Base-by-base conservation (phyloP, 2,797 vertebrate species). In the Rhyacichthys aspro region DNA sequence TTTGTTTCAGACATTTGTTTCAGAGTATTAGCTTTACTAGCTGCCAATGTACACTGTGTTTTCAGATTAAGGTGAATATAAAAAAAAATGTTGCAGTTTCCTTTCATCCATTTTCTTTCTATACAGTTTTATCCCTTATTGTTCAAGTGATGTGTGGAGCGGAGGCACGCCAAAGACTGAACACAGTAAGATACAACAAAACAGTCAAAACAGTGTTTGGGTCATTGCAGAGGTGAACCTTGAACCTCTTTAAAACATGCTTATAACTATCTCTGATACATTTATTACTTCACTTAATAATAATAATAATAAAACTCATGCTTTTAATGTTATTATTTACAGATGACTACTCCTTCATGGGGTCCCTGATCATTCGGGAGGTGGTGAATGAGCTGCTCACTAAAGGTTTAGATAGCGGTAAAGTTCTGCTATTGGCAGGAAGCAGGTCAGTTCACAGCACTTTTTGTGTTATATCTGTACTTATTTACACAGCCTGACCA, bases 261-360 rank as follows among this genome's bases (percentile, higher is more conserved):
- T 28, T 28, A 28, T 28, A 28, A 28, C 23, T 28, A 28, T 28
- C 23, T 28, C 23, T 28, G n/a, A n/a, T n/a, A n/a, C n/a, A 28
- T 5, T 28, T 28, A 28, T 28, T 6, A 23, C 2, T 23, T 23
- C 19, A 23, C 19, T 28, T 28, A 6, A 6, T 28, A 2, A 28
- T 28, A 28, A 28, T 28, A 28, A n/a, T n/a, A n/a, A n/a, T n/a
- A n/a, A n/a, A n/a, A n/a, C n/a, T n/a, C n/a, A n/a, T n/a, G n/a
- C n/a, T n/a, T n/a, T n/a, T n/a, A n/a, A n/a, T n/a, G n/a, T n/a
- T n/a, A n/a, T 14, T 58, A 36, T 77, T 49, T 80, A 76, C 90
- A 98, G 96, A 82, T 72, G 93, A 94, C 62, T 98, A 96, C n/a
- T 95, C 94, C 2, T 98, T 98, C 86, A 98, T 98, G 96, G 97